These are phyloP conservation scores for Harlomillsia oculata DNA, from an alignment of 1,140 invertebrate species.

Conservation along the genomic window DNA sequence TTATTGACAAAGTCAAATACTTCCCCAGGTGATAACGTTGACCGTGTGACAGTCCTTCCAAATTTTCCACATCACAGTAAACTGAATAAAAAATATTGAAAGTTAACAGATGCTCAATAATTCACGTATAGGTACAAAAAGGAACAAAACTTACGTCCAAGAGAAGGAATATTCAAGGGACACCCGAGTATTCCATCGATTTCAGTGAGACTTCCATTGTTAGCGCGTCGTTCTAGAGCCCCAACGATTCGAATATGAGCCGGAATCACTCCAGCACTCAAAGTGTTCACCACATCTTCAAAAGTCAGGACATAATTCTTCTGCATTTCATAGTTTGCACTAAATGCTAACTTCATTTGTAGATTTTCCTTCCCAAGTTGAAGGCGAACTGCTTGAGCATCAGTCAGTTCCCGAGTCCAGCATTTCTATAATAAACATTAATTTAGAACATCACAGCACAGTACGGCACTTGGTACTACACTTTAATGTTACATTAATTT, in stretches of 20 bases:
- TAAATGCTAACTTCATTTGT: not conserved
- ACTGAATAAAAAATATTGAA: conserved; percentile 13
- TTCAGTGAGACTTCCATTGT: conserved; percentile 9
- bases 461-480: not conserved
- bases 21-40: conserved; percentile 11
- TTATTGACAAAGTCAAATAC: conserved; percentile 27
- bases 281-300: conserved; percentile 11
- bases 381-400: not conserved
- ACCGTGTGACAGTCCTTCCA: not conserved
- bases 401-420: not conserved
- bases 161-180: conserved; percentile 14
- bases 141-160: conserved; percentile 6
- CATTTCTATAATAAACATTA: not conserved
- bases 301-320: conserved; percentile 6
- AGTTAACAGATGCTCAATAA: not conserved
- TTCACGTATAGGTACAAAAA: not conserved
- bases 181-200: conserved; percentile 30
- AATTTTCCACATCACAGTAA: conserved; percentile 12
- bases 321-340: conserved; percentile 23
- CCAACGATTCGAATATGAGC: conserved; percentile 12
- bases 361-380: not conserved
- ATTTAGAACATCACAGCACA: not conserved
- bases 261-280: conserved; percentile 22
- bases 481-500: too few relatives aligned
- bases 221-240: conserved; percentile 1